phyloP scores from a whole-genome alignment of 1,140 invertebrate genomes.

The Ptiloglossa arizonensis region DNA sequence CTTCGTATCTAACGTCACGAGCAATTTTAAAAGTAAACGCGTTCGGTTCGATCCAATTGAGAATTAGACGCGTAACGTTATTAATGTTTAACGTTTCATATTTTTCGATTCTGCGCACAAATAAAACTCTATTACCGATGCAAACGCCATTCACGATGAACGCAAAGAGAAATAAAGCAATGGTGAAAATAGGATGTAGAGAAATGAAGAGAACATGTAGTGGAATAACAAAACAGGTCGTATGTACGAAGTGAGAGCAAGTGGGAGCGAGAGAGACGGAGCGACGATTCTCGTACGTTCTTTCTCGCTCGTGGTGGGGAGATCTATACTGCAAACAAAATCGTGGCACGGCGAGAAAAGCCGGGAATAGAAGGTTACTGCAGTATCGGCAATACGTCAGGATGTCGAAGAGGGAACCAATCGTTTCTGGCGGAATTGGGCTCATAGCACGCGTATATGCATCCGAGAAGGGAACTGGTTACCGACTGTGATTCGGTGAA shows the following conservation, averaged over 20 bases:
- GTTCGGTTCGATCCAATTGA: no score
- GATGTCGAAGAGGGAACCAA: slow-evolving; percentile 72
- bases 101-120: slow-evolving; percentile 1
- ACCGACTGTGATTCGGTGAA: slow-evolving; percentile 76
- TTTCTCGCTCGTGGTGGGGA: not conserved
- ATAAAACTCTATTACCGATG: slow-evolving; percentile 11
- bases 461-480: slow-evolving; percentile 71
- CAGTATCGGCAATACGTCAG: slow-evolving; percentile 78
- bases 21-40: not conserved
- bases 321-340: slow-evolving; percentile 57
- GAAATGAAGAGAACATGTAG: not conserved
- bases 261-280: not conserved
- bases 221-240: not conserved
- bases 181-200: slow-evolving; percentile 17
- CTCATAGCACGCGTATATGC: slow-evolving; percentile 67
- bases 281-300: not conserved
- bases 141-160: not conserved
- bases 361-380: slow-evolving; percentile 76
- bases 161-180: slow-evolving; percentile 20
- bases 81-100: not conserved
- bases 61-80: not conserved
- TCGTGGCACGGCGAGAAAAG: slow-evolving; percentile 48
- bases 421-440: slow-evolving; percentile 70
- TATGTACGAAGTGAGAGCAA: not conserved
- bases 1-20: not conserved